A percentile compares a stretch with the other conserved stretches of the same genome.
phyloP scores from a whole-genome alignment of 2,113 vertebrate species.

The Carassius auratus region DNA sequence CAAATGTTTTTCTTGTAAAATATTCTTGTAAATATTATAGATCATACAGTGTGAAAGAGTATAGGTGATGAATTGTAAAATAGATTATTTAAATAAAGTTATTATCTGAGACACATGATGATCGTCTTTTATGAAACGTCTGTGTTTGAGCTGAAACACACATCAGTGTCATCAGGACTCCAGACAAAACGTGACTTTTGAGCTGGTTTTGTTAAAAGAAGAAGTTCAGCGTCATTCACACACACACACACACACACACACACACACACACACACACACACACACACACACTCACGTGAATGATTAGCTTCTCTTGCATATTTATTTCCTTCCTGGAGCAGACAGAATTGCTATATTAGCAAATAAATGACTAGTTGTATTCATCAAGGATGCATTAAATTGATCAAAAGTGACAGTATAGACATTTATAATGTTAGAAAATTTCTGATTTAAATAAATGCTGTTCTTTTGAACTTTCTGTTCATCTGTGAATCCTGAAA shows the following conservation, averaged over 20 bases:
- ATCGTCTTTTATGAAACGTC: neutral
- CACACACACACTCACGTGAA: too few species aligned
- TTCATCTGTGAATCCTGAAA: too few species aligned
- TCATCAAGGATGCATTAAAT: too few species aligned
- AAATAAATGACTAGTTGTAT: too few species aligned
- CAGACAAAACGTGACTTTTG: neutral
- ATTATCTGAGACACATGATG: neutral
- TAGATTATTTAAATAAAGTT: conserved; percentile 27
- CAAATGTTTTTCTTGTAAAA: conserved; percentile 3
- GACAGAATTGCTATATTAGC: too few species aligned
- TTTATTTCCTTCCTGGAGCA: too few species aligned
- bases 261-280: neutral
- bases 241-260: neutral
- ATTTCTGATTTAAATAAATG: too few species aligned
- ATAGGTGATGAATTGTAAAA: neutral
- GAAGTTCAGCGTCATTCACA: neutral
- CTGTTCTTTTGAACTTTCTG: too few species aligned
- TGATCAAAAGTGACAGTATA: too few species aligned
- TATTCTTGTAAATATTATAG: conserved; percentile 11
- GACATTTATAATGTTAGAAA: too few species aligned
- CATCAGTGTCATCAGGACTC: neutral
- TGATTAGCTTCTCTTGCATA: too few species aligned
- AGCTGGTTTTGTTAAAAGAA: neutral
- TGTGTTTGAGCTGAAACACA: neutral
- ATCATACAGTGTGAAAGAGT: neutral